These are phyloP conservation scores for Rotaria sp. DNA, from an alignment of 2,888 invertebrate species.

Conservation along the genomic window DNA sequence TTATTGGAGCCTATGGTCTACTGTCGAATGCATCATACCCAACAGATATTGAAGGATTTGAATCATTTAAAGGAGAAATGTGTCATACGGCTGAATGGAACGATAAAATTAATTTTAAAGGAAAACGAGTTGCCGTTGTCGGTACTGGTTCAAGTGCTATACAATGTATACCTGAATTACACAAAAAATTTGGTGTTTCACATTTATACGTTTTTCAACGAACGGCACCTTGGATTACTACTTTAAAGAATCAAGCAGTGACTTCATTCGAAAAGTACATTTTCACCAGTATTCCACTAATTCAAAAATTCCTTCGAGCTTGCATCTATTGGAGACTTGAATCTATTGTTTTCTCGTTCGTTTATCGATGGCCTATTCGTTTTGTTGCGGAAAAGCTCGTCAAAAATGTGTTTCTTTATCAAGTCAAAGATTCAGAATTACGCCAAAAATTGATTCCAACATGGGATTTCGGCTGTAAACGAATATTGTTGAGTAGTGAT, in stretches of 20 bases:
- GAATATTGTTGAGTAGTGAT: neutral
- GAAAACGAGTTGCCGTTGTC: neutral
- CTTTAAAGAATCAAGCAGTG: neutral
- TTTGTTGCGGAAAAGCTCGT: neutral
- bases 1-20: neutral
- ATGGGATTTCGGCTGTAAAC: neutral
- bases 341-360: neutral
- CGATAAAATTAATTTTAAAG: neutral
- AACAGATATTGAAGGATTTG: neutral
- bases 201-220: slow-evolving; percentile 2
- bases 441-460: neutral
- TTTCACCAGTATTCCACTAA: neutral
- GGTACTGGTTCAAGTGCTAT: neutral
- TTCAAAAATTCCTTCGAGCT: neutral
- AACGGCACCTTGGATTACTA: neutral
- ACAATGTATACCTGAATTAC: neutral
- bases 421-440: neutral
- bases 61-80: neutral
- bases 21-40: neutral
- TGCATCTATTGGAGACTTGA: neutral
- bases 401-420: neutral
- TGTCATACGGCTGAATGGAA: slow-evolving; percentile 8
- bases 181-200: neutral
- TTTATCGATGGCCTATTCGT: neutral
- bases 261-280: neutral